Evolutionary conservation across 2,113 vertebrate genomes (phyloP).

Genomic region (Tupaia tana): DNA sequence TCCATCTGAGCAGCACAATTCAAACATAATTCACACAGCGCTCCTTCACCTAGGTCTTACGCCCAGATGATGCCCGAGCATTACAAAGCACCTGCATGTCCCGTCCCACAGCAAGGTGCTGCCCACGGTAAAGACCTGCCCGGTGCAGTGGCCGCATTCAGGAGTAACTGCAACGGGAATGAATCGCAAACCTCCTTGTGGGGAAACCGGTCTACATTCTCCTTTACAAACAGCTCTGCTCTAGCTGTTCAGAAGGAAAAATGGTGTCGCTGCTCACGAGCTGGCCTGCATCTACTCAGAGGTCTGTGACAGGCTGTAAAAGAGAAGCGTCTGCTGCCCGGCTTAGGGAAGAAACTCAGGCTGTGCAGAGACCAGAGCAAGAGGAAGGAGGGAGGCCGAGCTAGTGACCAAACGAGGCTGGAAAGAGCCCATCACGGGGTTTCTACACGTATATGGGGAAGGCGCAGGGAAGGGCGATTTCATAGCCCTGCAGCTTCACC

Average conservation of each 20-base stretch:
- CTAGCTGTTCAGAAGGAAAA: neutral
- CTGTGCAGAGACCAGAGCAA: neutral
- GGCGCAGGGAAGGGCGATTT: neutral
- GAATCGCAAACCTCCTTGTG: neutral
- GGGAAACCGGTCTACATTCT: neutral
- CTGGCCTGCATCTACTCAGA: slow-evolving; percentile 50
- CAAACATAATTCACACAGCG: slow-evolving; percentile 23
- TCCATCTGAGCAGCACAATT: slow-evolving; percentile 66
- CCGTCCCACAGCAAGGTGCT: neutral
- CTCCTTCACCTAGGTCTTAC: neutral
- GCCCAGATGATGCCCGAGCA: neutral
- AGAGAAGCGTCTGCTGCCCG: slow-evolving; percentile 23
- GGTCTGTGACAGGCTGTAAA: slow-evolving; percentile 50
- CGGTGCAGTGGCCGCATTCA: fast-evolving
- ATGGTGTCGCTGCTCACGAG: neutral
- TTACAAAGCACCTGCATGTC: neutral
- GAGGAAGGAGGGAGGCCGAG: neutral
- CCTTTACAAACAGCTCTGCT: neutral
- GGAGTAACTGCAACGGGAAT: neutral
- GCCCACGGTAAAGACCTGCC: neutral
- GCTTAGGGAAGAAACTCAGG: slow-evolving; percentile 17
- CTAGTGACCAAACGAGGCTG: neutral
- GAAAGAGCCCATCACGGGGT: neutral
- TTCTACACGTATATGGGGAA: fast-evolving
- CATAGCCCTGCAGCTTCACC: neutral